These are phyloP conservation scores for Ifrita kowaldi DNA, from an alignment of 2,113 vertebrate genomes.

Conservation along the genomic window DNA sequence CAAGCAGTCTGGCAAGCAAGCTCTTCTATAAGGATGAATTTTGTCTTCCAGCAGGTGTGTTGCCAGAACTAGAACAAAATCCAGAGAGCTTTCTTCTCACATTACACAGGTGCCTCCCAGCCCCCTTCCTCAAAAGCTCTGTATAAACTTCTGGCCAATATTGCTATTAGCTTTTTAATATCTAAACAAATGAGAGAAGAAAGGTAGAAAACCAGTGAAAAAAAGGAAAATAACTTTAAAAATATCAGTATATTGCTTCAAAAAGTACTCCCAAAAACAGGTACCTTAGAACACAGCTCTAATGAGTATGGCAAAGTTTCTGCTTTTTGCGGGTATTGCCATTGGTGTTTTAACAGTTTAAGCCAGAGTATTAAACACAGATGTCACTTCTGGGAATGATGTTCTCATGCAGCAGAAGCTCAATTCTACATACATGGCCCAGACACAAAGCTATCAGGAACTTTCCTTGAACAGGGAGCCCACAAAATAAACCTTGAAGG, in stretches of 20 bases:
- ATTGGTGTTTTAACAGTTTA: background rate
- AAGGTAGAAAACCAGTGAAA: background rate
- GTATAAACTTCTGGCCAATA: background rate
- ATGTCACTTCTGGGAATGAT: background rate
- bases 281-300: background rate
- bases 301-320: background rate
- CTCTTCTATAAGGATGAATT: background rate
- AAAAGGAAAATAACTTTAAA: background rate
- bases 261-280: background rate
- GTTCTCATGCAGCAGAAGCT: background rate
- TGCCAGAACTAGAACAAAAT: background rate
- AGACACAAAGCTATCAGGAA: background rate
- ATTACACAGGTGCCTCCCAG: background rate
- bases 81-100: background rate
- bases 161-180: background rate
- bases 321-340: background rate
- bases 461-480: background rate
- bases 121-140: background rate
- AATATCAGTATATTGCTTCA: background rate
- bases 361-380: background rate
- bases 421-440: background rate
- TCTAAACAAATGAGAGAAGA: background rate
- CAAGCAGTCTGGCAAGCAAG: background rate
- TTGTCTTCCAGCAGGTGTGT: background rate
- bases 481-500: background rate